Conservation (phyloP, 2,113 vertebrate genomes). For the Eclectus roratus region DNA sequence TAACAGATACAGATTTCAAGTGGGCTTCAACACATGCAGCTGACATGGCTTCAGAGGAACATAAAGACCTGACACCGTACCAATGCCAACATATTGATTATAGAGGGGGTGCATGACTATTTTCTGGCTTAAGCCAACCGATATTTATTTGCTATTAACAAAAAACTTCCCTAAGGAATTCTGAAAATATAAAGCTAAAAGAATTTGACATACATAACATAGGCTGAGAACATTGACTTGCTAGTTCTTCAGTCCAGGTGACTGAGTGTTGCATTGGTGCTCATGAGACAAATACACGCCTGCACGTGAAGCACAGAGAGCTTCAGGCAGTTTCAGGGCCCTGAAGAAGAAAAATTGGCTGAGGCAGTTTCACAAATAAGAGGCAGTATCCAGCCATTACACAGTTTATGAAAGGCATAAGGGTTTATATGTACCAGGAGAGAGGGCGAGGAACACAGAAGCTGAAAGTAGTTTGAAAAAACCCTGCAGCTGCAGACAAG, state of each 20-base stretch:
- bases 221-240: background rate
- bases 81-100: background rate
- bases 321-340: background rate
- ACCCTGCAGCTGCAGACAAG: background rate
- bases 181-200: background rate
- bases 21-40: background rate
- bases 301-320: background rate
- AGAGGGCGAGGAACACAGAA: background rate
- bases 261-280: background rate
- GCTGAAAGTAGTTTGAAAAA: constrained; percentile 5
- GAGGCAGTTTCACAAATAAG: background rate
- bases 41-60: background rate
- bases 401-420: background rate
- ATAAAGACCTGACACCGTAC: background rate
- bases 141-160: background rate
- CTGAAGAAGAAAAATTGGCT: background rate
- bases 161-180: background rate
- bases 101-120: background rate
- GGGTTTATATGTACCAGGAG: background rate
- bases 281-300: background rate
- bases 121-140: background rate
- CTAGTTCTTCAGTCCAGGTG: background rate
- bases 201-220: background rate
- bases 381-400: background rate
- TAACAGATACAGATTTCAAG: background rate